Evolutionary conservation across 2,797 vertebrate species (phyloP).

Genomic region (Acanthurus tractus): DNA sequence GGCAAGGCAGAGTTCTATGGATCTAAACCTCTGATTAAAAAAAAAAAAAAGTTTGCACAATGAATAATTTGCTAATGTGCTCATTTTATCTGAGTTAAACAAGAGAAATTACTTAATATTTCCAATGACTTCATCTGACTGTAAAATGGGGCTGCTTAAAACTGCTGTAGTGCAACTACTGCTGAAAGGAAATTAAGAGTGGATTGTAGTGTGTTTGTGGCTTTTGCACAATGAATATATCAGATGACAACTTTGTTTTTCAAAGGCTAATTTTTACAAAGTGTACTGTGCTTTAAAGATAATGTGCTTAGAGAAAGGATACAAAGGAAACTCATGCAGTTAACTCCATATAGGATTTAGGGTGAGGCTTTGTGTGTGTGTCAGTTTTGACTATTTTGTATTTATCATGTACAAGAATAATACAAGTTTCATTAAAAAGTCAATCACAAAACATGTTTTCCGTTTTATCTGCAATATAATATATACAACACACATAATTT

Average conservation of each 20-base stretch:
- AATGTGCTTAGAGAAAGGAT: not conserved
- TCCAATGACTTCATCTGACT: not conserved
- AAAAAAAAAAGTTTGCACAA: not conserved
- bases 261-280: conserved; percentile 14
- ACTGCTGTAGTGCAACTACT: not conserved
- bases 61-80: not conserved
- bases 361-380: not conserved
- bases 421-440: not conserved
- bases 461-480: not conserved
- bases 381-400: not conserved
- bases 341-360: not conserved
- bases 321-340: not conserved
- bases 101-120: not conserved
- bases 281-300: not conserved
- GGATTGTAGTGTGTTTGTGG: not conserved
- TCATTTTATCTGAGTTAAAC: not conserved
- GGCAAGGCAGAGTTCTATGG: not conserved
- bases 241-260: conserved; percentile 13
- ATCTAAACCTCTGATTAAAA: not conserved
- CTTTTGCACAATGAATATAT: not conserved
- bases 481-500: not conserved
- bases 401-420: conserved; percentile 23
- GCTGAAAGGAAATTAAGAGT: not conserved
- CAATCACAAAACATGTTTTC: conserved; percentile 6
- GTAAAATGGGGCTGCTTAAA: not conserved